Base-by-base conservation (phyloP, 1,140 invertebrate species). In the Meloidogyne floridensis region DNA sequence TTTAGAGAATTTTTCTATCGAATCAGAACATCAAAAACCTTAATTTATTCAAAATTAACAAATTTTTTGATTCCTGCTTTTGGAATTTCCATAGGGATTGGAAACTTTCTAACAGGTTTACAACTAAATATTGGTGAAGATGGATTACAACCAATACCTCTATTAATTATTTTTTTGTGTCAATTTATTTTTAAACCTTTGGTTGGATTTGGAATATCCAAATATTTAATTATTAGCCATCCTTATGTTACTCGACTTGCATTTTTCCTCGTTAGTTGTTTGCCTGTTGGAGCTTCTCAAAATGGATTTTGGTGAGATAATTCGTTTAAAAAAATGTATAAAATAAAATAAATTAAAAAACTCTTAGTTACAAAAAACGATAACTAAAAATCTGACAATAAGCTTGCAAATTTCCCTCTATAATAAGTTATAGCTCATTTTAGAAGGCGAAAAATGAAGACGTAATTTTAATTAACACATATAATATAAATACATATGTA, bases 261-360 rank as follows among this genome's bases (percentile, higher is more conserved):
- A 15, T 79, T 79, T 43, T 79, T 79, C 72, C 8, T 79, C 43
- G 11, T 79, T 72, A 18, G 10, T 18, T 79, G 59, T 47, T 15
- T 43, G 13, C 65, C 77, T 8, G 65, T 72, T 20, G 77, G 77
- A 32, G 18, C 65, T 51, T 69, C 65, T 9, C 69, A 79, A 72
- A 79, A 72, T 72, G 72, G 72, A 32, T 79, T 79, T 71, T 79
- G 77, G 77, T 71, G 13, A 42, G 32, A 32, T 32, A 32, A 32
- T 32, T 32, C 32, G 32, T 32, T 32, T 32, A 32, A 32, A 32
- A 32, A 32, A 32, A 32, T 32, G 32, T 32, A 32, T 32, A 20
- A 13, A 75, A 42, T 20, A 51, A 43, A n/a, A 75, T 75, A 43
- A 7, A 6, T 65, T 18, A n/a, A 65, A 65, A 65, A 7, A 6